A percentile compares a stretch with the other conserved stretches of the same genome.
These are phyloP conservation scores for Lepidostoma basale DNA, from an alignment of 1,140 invertebrate genomes.

Conservation along the genomic window DNA sequence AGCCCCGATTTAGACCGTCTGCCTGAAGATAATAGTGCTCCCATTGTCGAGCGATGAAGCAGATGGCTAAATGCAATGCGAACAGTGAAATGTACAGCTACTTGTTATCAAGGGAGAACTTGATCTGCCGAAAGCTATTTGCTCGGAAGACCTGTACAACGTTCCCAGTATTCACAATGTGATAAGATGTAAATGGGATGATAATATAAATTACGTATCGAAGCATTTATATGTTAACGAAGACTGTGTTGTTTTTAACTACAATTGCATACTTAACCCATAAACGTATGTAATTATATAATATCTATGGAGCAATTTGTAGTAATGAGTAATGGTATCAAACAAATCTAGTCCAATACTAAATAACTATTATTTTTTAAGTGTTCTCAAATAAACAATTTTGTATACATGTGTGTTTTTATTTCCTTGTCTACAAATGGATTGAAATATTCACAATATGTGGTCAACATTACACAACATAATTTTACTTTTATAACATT, in stretches of 20 bases:
- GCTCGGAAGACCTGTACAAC: slow-evolving; percentile 19
- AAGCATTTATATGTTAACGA: slow-evolving; percentile 20
- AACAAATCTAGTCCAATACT: slow-evolving; percentile 17
- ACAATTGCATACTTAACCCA: background rate
- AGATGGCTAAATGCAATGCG: background rate
- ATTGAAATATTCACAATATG: too few relatives aligned
- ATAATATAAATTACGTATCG: slow-evolving; percentile 1
- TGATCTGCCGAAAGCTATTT: background rate
- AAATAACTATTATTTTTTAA: slow-evolving; percentile 12
- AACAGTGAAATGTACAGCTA: background rate
- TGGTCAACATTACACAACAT: too few relatives aligned
- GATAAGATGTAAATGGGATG: slow-evolving; percentile 9
- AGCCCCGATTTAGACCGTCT: slow-evolving; percentile 20
- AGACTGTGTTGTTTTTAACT: slow-evolving; percentile 23
- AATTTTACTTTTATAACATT: too few relatives aligned
- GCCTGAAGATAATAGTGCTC: slow-evolving; percentile 19
- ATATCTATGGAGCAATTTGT: slow-evolving; percentile 20
- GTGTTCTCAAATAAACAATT: slow-evolving; percentile 9
- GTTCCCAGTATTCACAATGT: slow-evolving; percentile 30
- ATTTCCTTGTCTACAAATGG: too few relatives aligned
- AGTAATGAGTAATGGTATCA: slow-evolving; percentile 24
- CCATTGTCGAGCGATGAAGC: slow-evolving; percentile 42
- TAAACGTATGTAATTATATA: background rate
- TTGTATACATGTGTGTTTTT: slow-evolving; percentile 4
- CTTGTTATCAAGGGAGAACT: background rate